These are phyloP conservation scores for Cnemophilus loriae DNA, from an alignment of 2,113 vertebrate species.

Conservation along the genomic window DNA sequence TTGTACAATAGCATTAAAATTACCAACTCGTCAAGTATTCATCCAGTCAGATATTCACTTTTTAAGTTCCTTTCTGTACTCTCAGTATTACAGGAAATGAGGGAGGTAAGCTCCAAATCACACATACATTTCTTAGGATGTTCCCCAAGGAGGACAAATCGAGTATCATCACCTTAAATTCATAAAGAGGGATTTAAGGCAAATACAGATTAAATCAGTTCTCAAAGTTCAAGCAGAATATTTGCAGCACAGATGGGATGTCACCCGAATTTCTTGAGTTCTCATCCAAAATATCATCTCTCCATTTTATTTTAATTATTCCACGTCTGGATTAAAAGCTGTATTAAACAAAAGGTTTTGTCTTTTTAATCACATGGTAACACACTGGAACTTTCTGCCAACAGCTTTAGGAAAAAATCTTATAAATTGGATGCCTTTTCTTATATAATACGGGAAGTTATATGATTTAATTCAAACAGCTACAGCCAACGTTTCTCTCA, in stretches of 20 bases:
- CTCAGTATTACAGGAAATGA: neutral
- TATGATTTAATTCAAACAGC: slow-evolving; percentile 4
- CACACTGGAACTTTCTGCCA: neutral
- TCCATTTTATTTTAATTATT: slow-evolving; percentile 18
- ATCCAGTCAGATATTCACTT: neutral
- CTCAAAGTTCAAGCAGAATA: neutral
- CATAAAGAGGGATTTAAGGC: neutral
- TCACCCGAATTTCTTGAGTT: neutral
- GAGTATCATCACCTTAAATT: neutral
- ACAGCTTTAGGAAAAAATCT: neutral
- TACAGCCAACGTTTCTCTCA: slow-evolving; percentile 39
- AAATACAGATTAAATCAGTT: neutral
- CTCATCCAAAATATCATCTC: neutral
- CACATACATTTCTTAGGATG: neutral
- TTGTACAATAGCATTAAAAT: neutral
- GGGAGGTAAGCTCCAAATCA: neutral
- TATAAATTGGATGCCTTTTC: neutral
- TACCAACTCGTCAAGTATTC: neutral
- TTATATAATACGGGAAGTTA: neutral
- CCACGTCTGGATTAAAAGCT: neutral
- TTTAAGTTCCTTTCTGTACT: neutral
- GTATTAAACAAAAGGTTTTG: neutral
- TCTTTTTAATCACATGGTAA: neutral
- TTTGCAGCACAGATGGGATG: neutral
- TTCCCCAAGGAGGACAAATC: neutral